Conservation (phyloP, 2,888 invertebrate species). For the Crioceris asparagi region DNA sequence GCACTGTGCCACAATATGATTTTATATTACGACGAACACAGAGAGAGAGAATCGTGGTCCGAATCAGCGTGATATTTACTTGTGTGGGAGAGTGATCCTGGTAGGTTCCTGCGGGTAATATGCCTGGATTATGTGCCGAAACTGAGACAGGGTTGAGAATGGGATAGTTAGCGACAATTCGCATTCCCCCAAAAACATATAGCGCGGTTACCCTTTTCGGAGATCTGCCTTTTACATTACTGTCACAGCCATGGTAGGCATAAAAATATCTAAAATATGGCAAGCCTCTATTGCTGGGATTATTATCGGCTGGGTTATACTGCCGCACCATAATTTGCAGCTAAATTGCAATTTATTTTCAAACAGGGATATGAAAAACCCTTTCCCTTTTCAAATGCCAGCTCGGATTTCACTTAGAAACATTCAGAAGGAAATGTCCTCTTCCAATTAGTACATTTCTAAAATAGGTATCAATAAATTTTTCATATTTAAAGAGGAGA, state of each 20-base stretch:
- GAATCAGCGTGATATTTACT: conserved; percentile 17
- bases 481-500: no score
- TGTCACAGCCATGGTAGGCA: conserved; percentile 38
- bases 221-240: conserved; percentile 32
- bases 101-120: conserved; percentile 29
- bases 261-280: conserved; percentile 37
- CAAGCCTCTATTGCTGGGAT: conserved; percentile 32
- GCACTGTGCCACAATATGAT: conserved; percentile 27
- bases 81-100: conserved; percentile 12
- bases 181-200: conserved; percentile 36
- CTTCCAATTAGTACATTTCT: no score
- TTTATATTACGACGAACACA: conserved; percentile 24
- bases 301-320: no score
- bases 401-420: no score
- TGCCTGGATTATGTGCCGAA: conserved; percentile 34
- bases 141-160: conserved; percentile 31
- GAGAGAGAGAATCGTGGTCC: no score
- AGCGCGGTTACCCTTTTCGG: conserved; percentile 37
- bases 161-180: conserved; percentile 40
- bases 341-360: no score
- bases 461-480: no score
- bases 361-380: no score
- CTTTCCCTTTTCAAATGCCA: no score
- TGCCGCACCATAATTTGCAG: no score
- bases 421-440: no score